A percentile compares a stretch with the other conserved stretches of the same genome.
phyloP scores from a whole-genome alignment of 2,888 invertebrate genomes.

The Cerastis leucographa region DNA sequence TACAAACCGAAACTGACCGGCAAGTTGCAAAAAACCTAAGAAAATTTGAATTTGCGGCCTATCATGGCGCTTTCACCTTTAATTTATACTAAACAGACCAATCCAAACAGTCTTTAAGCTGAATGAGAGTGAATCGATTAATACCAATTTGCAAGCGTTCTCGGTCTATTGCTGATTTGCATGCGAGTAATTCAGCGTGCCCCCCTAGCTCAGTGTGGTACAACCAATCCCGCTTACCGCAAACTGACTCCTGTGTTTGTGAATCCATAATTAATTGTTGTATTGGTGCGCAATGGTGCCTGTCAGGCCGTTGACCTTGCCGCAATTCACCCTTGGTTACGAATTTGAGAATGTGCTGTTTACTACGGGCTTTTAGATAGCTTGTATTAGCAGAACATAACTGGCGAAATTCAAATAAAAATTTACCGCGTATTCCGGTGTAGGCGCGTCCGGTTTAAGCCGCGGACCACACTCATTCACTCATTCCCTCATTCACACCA shows the following conservation, averaged over 20 bases:
- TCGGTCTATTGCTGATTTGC: conserved; percentile 46
- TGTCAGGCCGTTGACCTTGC: background rate
- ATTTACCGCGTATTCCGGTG: too few relatives aligned
- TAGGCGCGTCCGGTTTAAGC: too few relatives aligned
- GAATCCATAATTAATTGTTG: conserved; percentile 52
- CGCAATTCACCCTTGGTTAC: background rate
- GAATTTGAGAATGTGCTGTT: background rate
- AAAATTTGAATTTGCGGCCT: too few relatives aligned
- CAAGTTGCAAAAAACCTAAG: too few relatives aligned
- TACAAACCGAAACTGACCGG: too few relatives aligned
- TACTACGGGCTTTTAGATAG: background rate
- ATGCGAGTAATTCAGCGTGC: conserved; percentile 44
- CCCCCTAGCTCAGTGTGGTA: background rate
- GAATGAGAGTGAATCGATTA: conserved; percentile 30
- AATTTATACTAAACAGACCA: background rate
- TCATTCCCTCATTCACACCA: too few relatives aligned
- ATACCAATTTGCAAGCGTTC: conserved; percentile 34
- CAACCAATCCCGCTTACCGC: conserved; percentile 29
- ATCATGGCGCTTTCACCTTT: too few relatives aligned
- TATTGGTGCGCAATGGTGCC: conserved; percentile 7
- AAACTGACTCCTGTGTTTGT: conserved; percentile 45
- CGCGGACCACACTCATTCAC: too few relatives aligned
- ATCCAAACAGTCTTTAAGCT: conserved; percentile 8
- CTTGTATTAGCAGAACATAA: background rate
- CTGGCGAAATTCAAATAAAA: too few relatives aligned